A percentile compares a stretch with the other conserved stretches of the same genome.
phyloP scores from a whole-genome alignment of 2,797 vertebrate species.

The Acanthopagrus latus region DNA sequence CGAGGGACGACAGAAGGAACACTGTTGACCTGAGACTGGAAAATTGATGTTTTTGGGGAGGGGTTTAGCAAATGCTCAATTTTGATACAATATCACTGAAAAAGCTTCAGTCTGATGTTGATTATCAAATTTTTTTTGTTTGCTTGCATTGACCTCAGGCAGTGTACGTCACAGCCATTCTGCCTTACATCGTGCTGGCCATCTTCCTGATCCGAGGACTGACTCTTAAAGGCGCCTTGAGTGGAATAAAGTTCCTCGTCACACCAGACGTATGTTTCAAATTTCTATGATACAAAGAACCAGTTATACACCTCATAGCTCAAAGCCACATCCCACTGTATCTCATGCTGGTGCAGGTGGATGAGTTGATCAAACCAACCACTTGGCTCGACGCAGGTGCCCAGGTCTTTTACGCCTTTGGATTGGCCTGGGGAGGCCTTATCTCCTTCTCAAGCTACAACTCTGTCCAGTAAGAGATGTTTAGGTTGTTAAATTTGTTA shows the following conservation, averaged over 20 bases:
- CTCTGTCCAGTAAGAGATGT: slow-evolving; percentile 92
- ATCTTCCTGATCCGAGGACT: slow-evolving; percentile 95
- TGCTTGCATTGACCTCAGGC: slow-evolving; percentile 81
- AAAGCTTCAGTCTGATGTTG: neutral
- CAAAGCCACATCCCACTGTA: neutral
- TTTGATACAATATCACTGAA: neutral
- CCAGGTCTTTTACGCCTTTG: slow-evolving; percentile 96
- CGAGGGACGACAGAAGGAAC: neutral
- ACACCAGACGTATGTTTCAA: slow-evolving; percentile 89
- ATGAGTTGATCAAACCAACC: slow-evolving; percentile 89
- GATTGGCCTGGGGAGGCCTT: slow-evolving; percentile 94
- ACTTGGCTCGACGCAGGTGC: slow-evolving; percentile 97
- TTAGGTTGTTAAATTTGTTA: neutral
- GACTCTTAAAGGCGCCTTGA: slow-evolving; percentile 91
- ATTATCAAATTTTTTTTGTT: neutral
- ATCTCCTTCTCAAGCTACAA: slow-evolving; percentile 99
- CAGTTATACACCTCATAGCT: neutral
- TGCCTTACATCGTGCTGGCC: slow-evolving; percentile 94
- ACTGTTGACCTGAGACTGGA: neutral
- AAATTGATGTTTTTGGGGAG: neutral
- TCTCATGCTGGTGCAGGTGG: slow-evolving; percentile 77
- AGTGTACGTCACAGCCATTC: slow-evolving; percentile 94
- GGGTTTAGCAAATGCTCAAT: neutral
- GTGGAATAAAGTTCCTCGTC: slow-evolving; percentile 92
- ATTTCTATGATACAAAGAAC: neutral